Percentiles rank a stretch among this genome's conserved stretches.
Conservation (phyloP, 1,140 invertebrate genomes). For the Bombus difficillimus region DNA sequence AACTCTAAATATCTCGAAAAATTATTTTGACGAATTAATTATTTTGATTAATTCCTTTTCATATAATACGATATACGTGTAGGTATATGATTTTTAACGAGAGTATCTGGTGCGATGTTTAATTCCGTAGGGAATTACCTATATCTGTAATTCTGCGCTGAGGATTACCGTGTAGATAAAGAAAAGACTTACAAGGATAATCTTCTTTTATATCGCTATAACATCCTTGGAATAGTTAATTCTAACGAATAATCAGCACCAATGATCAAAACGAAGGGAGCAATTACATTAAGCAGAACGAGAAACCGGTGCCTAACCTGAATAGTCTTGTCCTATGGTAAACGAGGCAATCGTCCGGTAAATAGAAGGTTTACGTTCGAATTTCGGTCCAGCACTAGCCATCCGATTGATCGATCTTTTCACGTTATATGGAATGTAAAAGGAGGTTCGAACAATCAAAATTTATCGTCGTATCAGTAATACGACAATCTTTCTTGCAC, state of each 20-base stretch:
- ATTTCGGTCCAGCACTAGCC: neutral
- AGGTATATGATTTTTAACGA: too few relatives aligned
- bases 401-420: too few relatives aligned
- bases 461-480: slow-evolving; percentile 19
- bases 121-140: too few relatives aligned
- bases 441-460: neutral
- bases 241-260: neutral
- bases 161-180: too few relatives aligned
- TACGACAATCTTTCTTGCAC: neutral
- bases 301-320: neutral
- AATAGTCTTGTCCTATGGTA: neutral
- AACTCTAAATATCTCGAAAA: neutral
- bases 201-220: too few relatives aligned
- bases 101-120: too few relatives aligned
- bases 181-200: too few relatives aligned
- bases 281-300: neutral
- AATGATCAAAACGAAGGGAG: neutral
- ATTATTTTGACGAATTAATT: too few relatives aligned
- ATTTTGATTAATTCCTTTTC: neutral
- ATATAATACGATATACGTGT: too few relatives aligned
- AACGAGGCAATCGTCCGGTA: neutral
- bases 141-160: too few relatives aligned
- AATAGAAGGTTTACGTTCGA: neutral
- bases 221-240: neutral
- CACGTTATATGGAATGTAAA: neutral